Conservation (phyloP, 2,888 invertebrate genomes). For the Ormyrus labotus region DNA sequence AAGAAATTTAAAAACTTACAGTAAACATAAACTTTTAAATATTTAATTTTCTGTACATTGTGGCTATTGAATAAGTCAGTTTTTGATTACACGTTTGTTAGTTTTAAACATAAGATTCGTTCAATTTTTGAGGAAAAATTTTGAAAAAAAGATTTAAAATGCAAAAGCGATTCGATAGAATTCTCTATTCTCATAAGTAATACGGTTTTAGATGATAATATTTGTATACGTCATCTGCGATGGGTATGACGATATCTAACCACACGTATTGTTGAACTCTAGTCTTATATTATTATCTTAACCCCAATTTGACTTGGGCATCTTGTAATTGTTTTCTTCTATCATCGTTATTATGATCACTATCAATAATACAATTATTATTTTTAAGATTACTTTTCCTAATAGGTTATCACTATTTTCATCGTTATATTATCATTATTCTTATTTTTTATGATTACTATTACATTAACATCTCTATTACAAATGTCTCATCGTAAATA, state of each 20-base stretch:
- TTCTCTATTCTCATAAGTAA: constrained; percentile 51
- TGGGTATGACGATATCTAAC: constrained; percentile 68
- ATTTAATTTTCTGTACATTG: too few species aligned
- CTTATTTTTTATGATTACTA: constrained; percentile 6
- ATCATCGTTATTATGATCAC: constrained; percentile 12
- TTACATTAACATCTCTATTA: constrained; percentile 9
- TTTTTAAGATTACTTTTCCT: constrained; percentile 6
- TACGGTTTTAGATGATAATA: constrained; percentile 71
- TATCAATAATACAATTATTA: constrained; percentile 11
- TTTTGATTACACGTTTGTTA: too few species aligned
- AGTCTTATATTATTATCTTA: constrained; percentile 72
- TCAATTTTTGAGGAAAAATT: too few species aligned
- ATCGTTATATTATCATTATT: constrained; percentile 11
- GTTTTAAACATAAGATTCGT: too few species aligned
- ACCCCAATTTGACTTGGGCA: constrained; percentile 63
- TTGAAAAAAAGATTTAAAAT: not conserved
- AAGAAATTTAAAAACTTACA: too few species aligned
- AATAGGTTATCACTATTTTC: not conserved
- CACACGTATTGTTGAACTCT: constrained; percentile 74
- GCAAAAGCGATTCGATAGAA: not conserved
- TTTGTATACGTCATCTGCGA: constrained; percentile 72
- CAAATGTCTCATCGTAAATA: constrained; percentile 23
- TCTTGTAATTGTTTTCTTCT: constrained; percentile 51
- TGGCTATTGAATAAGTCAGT: too few species aligned
- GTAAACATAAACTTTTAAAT: too few species aligned